These are phyloP conservation scores for Phoebastria nigripes DNA, from an alignment of 2,797 vertebrate species.

Conservation along the genomic window DNA sequence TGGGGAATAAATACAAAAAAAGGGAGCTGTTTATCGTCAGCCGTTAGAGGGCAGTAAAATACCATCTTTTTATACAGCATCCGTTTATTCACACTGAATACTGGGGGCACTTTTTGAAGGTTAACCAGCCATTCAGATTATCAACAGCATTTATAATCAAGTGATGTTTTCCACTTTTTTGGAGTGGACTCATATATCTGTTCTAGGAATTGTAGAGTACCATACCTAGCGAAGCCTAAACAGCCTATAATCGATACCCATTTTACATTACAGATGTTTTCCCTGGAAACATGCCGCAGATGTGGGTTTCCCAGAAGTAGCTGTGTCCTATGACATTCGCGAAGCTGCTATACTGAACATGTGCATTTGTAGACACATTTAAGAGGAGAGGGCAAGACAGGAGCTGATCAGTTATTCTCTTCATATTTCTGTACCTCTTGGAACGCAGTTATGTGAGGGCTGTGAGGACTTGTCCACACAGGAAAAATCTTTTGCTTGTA, in stretches of 20 bases:
- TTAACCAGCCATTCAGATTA: background rate
- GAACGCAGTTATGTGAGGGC: accelerated
- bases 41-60: slow-evolving; percentile 68
- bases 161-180: background rate
- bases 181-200: background rate
- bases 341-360: accelerated
- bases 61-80: background rate
- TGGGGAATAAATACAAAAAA: background rate
- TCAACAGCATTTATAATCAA: background rate
- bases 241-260: background rate
- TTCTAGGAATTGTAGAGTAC: background rate
- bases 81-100: accelerated
- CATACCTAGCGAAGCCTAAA: background rate
- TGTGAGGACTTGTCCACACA: background rate
- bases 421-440: background rate
- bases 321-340: accelerated
- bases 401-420: background rate
- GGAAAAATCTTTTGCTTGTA: background rate
- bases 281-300: accelerated
- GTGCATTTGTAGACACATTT: background rate
- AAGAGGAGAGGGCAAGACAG: background rate
- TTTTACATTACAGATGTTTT: background rate
- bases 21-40: background rate
- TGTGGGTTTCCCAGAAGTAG: background rate
- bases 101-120: background rate